Percentiles rank a stretch among this genome's conserved stretches.
Conservation (phyloP, 2,888 invertebrate genomes). For the Pachymerium ferrugineum region DNA sequence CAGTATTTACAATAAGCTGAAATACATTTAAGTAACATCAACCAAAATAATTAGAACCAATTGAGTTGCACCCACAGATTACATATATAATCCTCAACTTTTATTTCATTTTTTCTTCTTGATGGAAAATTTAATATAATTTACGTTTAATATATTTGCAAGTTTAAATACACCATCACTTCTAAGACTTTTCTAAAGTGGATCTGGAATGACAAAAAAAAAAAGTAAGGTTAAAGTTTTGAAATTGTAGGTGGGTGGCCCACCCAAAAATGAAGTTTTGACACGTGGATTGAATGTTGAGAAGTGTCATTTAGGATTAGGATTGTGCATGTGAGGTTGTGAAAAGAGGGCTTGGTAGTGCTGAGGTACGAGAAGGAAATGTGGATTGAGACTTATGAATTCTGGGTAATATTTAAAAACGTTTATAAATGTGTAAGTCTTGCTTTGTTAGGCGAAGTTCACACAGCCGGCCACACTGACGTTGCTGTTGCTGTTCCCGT, state of each 20-base stretch:
- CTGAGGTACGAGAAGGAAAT: too few species aligned
- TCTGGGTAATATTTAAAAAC: too few species aligned
- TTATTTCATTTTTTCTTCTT: not conserved
- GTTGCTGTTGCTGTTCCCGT: too few species aligned
- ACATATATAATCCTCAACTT: not conserved
- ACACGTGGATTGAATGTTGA: too few species aligned
- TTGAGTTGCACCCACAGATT: not conserved
- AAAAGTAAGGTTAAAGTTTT: not conserved
- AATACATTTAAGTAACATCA: not conserved
- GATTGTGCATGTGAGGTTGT: too few species aligned
- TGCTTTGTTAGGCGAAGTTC: too few species aligned
- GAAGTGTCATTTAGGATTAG: too few species aligned
- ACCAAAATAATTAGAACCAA: not conserved
- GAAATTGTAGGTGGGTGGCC: not conserved
- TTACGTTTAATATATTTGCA: not conserved
- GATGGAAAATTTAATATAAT: not conserved
- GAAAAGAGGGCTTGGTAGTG: too few species aligned
- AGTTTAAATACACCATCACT: not conserved
- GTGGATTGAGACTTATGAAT: too few species aligned
- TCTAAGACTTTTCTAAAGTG: not conserved
- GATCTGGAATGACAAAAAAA: not conserved
- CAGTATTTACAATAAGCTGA: not conserved
- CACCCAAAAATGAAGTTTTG: too few species aligned
- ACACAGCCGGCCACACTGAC: too few species aligned
- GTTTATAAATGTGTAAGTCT: too few species aligned